Conservation (phyloP, 2,888 invertebrate species). For the Erpobdella octoculata region DNA sequence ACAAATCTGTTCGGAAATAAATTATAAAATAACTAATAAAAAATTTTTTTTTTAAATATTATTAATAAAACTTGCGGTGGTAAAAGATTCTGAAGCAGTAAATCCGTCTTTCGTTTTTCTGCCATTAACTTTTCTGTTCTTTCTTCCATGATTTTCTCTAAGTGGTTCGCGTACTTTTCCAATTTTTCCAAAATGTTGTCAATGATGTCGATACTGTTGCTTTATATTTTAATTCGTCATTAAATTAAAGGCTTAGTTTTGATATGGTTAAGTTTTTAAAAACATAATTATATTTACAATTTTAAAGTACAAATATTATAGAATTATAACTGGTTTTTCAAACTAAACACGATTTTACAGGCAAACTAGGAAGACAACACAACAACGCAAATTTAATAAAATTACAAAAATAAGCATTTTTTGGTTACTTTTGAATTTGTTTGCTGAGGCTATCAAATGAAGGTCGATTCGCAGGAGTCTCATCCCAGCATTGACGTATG, state of each 20-base stretch:
- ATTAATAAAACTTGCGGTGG: constrained; percentile 8
- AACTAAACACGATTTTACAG: too few species aligned
- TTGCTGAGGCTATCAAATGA: constrained; percentile 17
- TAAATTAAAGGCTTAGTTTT: too few species aligned
- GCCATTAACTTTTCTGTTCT: constrained; percentile 22
- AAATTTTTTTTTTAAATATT: too few species aligned
- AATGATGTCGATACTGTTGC: constrained; percentile 6
- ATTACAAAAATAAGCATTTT: too few species aligned
- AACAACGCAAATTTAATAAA: too few species aligned
- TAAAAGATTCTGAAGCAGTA: background rate
- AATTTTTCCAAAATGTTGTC: constrained; percentile 21
- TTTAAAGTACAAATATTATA: too few species aligned
- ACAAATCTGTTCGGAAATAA: constrained; percentile 19
- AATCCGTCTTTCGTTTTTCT: constrained; percentile 19
- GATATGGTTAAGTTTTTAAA: too few species aligned
- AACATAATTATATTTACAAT: too few species aligned
- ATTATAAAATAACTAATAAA: too few species aligned
- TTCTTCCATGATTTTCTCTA: constrained; percentile 12
- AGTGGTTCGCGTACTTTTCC: constrained; percentile 24
- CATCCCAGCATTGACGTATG: constrained; percentile 21
- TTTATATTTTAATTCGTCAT: too few species aligned
- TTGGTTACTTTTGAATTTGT: background rate
- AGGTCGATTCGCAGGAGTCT: constrained; percentile 8
- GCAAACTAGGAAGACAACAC: too few species aligned
- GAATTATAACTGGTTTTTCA: too few species aligned